phyloP scores from a whole-genome alignment of 2,113 vertebrate species.

The Mystacornis crossleyi region DNA sequence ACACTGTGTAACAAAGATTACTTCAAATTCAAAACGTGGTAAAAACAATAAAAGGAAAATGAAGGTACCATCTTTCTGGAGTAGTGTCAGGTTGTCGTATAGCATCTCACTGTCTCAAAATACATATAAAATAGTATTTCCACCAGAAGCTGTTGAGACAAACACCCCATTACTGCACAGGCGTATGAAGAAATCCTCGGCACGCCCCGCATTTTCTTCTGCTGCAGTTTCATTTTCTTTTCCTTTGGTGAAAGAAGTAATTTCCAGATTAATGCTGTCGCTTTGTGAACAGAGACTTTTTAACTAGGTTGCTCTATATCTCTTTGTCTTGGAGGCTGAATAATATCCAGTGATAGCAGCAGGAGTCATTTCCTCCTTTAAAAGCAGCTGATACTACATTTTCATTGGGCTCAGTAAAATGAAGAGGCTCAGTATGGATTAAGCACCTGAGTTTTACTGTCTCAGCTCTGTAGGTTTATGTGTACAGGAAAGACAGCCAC shows the following conservation, averaged over 20 bases:
- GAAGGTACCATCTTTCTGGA: neutral
- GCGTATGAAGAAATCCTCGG: neutral
- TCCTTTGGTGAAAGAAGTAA: neutral
- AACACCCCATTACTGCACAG: neutral
- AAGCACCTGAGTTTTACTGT: neutral
- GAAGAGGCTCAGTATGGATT: slow-evolving; percentile 1
- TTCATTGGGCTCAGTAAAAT: slow-evolving; percentile 22
- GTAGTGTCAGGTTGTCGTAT: neutral
- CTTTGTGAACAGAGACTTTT: slow-evolving; percentile 31
- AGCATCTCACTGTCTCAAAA: neutral
- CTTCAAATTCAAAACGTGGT: neutral
- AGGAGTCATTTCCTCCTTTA: slow-evolving; percentile 23
- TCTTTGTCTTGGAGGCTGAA: slow-evolving; percentile 39
- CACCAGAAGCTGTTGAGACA: neutral
- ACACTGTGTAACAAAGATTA: neutral
- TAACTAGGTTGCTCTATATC: slow-evolving; percentile 45
- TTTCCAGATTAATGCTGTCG: slow-evolving; percentile 38
- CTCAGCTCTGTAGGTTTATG: neutral
- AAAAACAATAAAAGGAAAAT: neutral
- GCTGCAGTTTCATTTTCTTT: neutral
- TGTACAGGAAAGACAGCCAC: neutral
- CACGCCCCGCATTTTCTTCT: neutral
- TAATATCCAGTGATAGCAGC: slow-evolving; percentile 38
- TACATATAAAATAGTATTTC: neutral
- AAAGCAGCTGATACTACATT: slow-evolving; percentile 1